phyloP scores from a whole-genome alignment of 2,113 vertebrate genomes.

The Thunnus thynnus region DNA sequence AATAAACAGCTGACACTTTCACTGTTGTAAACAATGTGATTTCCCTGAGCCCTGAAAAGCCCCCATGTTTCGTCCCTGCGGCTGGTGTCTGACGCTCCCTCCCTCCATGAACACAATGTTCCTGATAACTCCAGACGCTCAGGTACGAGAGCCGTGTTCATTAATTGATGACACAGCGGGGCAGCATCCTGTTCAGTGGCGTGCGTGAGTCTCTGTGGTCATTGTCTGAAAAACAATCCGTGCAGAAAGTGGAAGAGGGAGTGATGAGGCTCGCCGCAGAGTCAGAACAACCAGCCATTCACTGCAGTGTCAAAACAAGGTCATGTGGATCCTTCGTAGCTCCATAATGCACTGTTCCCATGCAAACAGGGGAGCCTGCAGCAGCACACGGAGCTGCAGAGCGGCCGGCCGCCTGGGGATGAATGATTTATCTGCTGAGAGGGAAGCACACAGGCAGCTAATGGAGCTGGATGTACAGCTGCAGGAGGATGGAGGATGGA shows the following conservation, averaged over 20 bases:
- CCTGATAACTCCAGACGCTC: constrained; percentile 9
- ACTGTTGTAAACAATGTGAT: constrained; percentile 24
- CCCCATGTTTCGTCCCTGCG: neutral
- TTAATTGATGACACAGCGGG: constrained; percentile 48
- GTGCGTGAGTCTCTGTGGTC: constrained; percentile 18
- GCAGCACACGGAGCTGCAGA: constrained; percentile 21
- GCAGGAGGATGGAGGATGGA: constrained; percentile 43
- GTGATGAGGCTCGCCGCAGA: constrained; percentile 36
- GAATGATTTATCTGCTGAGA: constrained; percentile 69
- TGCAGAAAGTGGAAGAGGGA: constrained; percentile 12
- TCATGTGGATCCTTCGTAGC: constrained; percentile 34
- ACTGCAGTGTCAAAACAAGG: constrained; percentile 55
- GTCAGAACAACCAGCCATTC: constrained; percentile 37
- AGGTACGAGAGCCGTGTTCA: constrained; percentile 22
- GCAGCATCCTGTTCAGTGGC: constrained; percentile 17
- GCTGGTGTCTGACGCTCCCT: neutral
- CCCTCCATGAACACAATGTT: neutral
- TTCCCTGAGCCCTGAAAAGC: neutral
- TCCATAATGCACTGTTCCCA: constrained; percentile 32
- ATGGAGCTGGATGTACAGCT: constrained; percentile 63
- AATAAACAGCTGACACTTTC: constrained; percentile 30
- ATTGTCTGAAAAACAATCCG: constrained; percentile 43
- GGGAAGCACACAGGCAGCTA: constrained; percentile 35
- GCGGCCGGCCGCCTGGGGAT: constrained; percentile 35
- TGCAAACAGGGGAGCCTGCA: constrained; percentile 26